phyloP scores from a whole-genome alignment of 1,140 invertebrate species.

The Melitaea cinxia region DNA sequence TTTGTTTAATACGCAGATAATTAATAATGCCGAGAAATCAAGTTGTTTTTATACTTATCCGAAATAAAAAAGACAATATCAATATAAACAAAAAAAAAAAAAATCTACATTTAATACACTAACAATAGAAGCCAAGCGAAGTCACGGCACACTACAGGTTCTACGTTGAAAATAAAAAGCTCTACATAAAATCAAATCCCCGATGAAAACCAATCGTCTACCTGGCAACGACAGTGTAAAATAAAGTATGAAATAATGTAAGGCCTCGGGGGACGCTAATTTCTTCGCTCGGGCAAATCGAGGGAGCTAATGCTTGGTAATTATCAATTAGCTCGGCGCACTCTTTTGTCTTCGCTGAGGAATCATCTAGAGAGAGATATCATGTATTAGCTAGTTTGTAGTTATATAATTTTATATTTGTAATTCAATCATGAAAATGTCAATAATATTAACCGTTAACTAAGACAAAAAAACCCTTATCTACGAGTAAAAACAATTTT shows the following conservation, averaged over 20 bases:
- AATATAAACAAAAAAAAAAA: too few relatives aligned
- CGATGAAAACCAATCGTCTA: constrained; percentile 17
- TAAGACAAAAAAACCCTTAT: too few relatives aligned
- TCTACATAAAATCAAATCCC: constrained; percentile 4
- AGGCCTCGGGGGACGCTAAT: constrained; percentile 29
- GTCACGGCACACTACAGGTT: neutral
- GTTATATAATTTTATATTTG: too few relatives aligned
- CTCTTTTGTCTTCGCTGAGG: constrained; percentile 41
- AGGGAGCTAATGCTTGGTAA: constrained; percentile 51
- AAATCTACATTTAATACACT: too few relatives aligned
- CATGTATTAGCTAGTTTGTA: too few relatives aligned
- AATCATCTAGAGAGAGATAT: constrained; percentile 32
- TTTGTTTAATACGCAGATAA: too few relatives aligned
- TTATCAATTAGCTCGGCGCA: constrained; percentile 48
- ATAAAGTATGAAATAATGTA: constrained; percentile 12
- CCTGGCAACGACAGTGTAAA: constrained; percentile 17
- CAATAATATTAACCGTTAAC: too few relatives aligned
- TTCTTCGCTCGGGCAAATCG: constrained; percentile 42
- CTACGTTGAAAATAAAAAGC: neutral
- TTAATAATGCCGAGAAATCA: too few relatives aligned
- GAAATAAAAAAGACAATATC: too few relatives aligned
- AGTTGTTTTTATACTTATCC: too few relatives aligned
- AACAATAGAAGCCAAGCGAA: neutral
- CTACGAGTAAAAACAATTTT: too few relatives aligned
- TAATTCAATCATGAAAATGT: too few relatives aligned